Base-by-base conservation (phyloP, 2,888 invertebrate species). In the Tuberolachnus salignus region DNA sequence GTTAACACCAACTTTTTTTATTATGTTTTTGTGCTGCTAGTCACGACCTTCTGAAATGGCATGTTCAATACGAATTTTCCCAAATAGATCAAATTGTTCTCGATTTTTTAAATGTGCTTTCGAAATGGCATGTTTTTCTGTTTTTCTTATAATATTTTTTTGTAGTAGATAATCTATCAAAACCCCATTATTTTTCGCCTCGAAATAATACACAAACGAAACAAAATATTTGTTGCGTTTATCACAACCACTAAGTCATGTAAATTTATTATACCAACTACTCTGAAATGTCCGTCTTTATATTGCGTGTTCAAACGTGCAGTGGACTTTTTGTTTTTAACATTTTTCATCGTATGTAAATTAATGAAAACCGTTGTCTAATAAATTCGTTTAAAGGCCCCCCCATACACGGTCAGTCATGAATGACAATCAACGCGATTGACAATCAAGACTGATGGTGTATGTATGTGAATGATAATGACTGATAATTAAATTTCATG, bases 1-100 rank as follows among this genome's bases (percentile, higher is more conserved):
- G 80, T 83, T 83, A 80, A 82, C 82, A 16, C 78, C 80, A 4
- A 83, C 82, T 69, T 81, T 67, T n/a, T 80, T 83, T 75, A 72
- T 83, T 83, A 80, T 83, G 82, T 53, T 69, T 69, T 69, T 23
- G 49, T 13, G 67, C 46, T 51, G 51, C 23, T 26, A 67, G 67
- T 67, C 49, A 3, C 49, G 51, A 49, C 67, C 16, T 23, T 67
- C 67, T 10, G 49, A 67, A 19, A 46, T 23, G 13, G 51, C 66
- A 66, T 66, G 66, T 46, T 42, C 66, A 67, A 67, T 63, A 34
- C 42, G 63, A 34, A 21, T 63, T 64, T 26, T 64, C n/a, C 34
- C 34, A 3, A 64, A 44, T 1, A 64, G 34, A 44, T 64, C 13
- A 46, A 66, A 66, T 42, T 23, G 23, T 66, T 66, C 19, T 13